These are phyloP conservation scores for Synergus japonicus DNA, from an alignment of 2,888 invertebrate species.

Conservation along the genomic window DNA sequence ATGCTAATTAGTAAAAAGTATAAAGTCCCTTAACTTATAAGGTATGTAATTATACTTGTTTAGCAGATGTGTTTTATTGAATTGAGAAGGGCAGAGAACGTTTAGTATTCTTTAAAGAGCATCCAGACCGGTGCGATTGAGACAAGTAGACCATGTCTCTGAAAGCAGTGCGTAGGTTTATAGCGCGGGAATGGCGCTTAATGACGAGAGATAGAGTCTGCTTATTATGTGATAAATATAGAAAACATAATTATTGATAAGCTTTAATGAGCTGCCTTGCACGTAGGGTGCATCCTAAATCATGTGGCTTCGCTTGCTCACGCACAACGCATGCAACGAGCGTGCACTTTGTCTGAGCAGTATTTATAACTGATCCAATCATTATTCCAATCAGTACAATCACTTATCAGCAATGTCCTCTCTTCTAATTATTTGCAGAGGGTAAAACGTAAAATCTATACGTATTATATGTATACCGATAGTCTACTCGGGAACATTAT, in stretches of 20 bases:
- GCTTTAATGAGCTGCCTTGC: conserved; percentile 72
- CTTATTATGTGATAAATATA: conserved; percentile 74
- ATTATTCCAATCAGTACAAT: neutral
- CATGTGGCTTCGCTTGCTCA: conserved; percentile 70
- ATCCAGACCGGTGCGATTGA: conserved; percentile 43
- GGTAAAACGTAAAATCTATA: conserved; percentile 26
- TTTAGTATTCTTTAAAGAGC: conserved; percentile 48
- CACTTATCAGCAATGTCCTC: too few relatives aligned
- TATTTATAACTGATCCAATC: conserved; percentile 13
- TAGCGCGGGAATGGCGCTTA: conserved; percentile 61
- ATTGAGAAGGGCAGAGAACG: conserved; percentile 1
- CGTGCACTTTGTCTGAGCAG: conserved; percentile 53
- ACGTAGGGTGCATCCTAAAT: conserved; percentile 66
- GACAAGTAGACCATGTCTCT: conserved; percentile 60
- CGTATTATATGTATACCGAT: conserved; percentile 1
- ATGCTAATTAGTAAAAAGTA: too few relatives aligned
- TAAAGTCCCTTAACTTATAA: too few relatives aligned
- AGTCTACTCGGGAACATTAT: conserved; percentile 33
- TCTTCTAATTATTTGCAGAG: conserved; percentile 25
- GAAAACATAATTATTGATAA: conserved; percentile 75
- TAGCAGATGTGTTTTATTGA: neutral
- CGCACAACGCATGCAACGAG: conserved; percentile 65
- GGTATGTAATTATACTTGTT: neutral
- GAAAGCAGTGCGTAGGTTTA: conserved; percentile 47
- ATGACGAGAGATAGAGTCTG: conserved; percentile 69